Evolutionary conservation across 2,113 vertebrate genomes (phyloP).

Genomic region (Illadopsis cleaveri): DNA sequence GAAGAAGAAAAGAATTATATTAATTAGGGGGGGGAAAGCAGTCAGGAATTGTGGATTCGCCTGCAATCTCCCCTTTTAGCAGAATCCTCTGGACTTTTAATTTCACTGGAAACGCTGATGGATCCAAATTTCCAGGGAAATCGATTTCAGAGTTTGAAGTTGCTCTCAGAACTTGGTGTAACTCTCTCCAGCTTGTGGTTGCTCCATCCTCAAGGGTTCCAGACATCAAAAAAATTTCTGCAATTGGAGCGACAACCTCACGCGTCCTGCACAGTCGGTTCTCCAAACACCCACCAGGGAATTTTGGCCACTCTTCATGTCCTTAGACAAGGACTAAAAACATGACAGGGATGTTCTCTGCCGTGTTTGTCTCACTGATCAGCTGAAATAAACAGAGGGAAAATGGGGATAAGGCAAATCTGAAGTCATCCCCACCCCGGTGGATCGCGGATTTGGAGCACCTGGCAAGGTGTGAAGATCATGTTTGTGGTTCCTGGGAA

Average conservation of each 20-base stretch:
- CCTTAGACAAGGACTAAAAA: not conserved
- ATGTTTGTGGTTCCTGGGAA: not conserved
- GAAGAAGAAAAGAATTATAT: conserved; percentile 29
- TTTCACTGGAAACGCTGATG: not conserved
- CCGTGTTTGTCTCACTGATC: not conserved
- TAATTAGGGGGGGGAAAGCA: not conserved
- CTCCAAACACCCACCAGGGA: not conserved
- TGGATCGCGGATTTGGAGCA: not conserved
- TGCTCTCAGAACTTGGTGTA: not conserved
- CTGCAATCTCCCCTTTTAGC: not conserved
- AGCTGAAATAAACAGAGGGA: not conserved
- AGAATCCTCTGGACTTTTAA: not conserved
- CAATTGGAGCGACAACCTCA: not conserved
- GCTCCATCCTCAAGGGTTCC: not conserved
- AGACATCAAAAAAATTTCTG: not conserved
- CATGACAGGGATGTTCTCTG: not conserved
- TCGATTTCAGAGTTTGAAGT: not conserved
- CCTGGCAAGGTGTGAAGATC: not conserved
- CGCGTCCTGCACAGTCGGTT: not conserved
- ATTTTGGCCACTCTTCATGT: not conserved
- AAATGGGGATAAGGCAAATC: not conserved
- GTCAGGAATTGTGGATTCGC: not conserved
- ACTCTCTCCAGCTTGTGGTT: not conserved
- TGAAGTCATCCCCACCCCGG: not conserved
- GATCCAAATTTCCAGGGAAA: not conserved